Percentiles rank a stretch among this genome's conserved stretches.
Conservation (phyloP, 2,113 vertebrate genomes). For the Gobio gobio region DNA sequence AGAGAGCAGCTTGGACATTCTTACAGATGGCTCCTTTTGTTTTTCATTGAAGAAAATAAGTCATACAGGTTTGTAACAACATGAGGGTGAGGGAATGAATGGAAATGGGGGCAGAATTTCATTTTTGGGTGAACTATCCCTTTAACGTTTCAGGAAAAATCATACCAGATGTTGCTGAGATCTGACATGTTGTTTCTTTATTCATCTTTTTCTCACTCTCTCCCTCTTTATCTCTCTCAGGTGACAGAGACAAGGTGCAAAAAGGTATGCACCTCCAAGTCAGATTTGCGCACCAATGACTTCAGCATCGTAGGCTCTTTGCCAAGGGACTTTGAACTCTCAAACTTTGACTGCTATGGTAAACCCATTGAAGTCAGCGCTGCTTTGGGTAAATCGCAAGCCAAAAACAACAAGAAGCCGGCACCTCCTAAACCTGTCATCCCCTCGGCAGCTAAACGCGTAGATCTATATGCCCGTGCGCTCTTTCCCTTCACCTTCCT, state of each 20-base stretch:
- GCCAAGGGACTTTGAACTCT: slow-evolving; percentile 97
- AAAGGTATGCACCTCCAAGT: slow-evolving; percentile 98
- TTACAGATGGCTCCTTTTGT: neutral
- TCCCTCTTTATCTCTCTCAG: slow-evolving; percentile 69
- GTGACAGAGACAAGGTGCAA: slow-evolving; percentile 96
- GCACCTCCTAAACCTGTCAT: slow-evolving; percentile 95
- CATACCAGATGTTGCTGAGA: neutral
- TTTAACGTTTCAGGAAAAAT: neutral
- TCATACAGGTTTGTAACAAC: neutral
- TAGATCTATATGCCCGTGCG: slow-evolving; percentile 94
- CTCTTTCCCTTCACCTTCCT: slow-evolving; percentile 98
- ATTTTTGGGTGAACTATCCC: neutral
- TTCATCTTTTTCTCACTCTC: slow-evolving; percentile 9
- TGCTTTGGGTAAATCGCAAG: slow-evolving; percentile 83
- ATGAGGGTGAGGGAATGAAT: neutral
- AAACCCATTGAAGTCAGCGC: slow-evolving; percentile 91
- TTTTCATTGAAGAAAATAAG: neutral
- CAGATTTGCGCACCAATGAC: slow-evolving; percentile 95
- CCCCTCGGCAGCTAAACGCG: slow-evolving; percentile 92
- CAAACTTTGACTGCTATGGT: slow-evolving; percentile 99
- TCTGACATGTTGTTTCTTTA: slow-evolving; percentile 11
- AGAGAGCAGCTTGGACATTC: neutral
- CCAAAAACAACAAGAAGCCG: slow-evolving; percentile 92
- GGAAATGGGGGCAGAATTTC: neutral
- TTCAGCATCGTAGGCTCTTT: slow-evolving; percentile 99